Conservation (phyloP, 2,888 invertebrate genomes). For the Hipparchia sbordonii region DNA sequence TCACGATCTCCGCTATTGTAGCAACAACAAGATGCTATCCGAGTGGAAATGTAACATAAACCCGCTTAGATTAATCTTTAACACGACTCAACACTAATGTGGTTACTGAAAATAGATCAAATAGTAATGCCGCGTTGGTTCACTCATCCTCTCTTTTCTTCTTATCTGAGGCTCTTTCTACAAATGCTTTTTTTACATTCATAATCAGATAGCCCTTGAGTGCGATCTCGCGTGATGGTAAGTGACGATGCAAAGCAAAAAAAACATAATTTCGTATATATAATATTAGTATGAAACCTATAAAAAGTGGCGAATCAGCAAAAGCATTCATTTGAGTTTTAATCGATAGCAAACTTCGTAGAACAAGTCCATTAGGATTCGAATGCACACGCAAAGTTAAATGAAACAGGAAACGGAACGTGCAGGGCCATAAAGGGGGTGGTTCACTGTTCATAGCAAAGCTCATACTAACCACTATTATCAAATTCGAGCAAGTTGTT, state of each 20-base stretch:
- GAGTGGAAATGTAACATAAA: conserved; percentile 48
- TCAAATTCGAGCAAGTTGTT: conserved; percentile 31
- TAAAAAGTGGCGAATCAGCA: background rate
- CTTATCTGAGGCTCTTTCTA: background rate
- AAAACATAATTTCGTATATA: no score
- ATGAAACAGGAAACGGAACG: conserved; percentile 37
- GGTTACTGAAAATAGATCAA: conserved; percentile 20
- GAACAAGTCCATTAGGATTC: conserved; percentile 34
- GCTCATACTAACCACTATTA: conserved; percentile 27
- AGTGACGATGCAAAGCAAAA: no score
- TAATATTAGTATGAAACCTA: no score
- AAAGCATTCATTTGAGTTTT: conserved; percentile 17
- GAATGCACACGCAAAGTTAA: conserved; percentile 36
- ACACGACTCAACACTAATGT: conserved; percentile 36
- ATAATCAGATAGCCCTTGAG: no score
- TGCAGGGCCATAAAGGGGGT: conserved; percentile 24
- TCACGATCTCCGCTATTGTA: conserved; percentile 75
- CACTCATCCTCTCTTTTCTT: background rate
- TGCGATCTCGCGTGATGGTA: no score
- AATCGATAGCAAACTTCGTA: conserved; percentile 31
- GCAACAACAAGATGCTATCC: conserved; percentile 60
- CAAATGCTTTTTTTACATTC: background rate
- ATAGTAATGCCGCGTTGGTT: conserved; percentile 11
- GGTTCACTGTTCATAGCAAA: conserved; percentile 22
- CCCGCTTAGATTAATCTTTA: conserved; percentile 43